Evolutionary conservation across 1,140 invertebrate species (phyloP), one percentile per base, ranked within the genome.

Genomic region (Onthophagus taurus): DNA sequence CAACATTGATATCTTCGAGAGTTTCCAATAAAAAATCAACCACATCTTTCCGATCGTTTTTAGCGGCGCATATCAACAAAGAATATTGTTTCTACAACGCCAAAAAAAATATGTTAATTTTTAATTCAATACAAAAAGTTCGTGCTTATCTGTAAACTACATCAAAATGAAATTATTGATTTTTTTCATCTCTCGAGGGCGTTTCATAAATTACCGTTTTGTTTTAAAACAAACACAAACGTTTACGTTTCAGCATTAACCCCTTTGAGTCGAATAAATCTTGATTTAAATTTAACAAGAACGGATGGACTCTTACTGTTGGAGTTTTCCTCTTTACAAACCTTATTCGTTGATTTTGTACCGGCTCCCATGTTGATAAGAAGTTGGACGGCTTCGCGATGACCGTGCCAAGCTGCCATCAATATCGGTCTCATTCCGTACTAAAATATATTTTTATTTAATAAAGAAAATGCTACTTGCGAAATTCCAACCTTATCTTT

Each of bases 401-500:
- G 83, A 4, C 85, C 85, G 59, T 85, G 83, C 78, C 81, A 85
- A 1, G 83, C 81, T 7, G 83, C 81, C 83, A 87, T 87, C 44
- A 86, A 69, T 11, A 88, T 64, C 1, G 85, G 81, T 31, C 81
- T 69, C 84, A 88, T 88, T 30, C 83, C 85, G 59, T 83, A 86
- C 84, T 89, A 67, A 35, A 70, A 67, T 23, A 35, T 13, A 41
- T 44, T 11, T 11, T 4, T 30, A 31, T 14, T 11, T 16, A 14
- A 13, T 13, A n/a, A n/a, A n/a, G 7, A n/a, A 7, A 26, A 26
- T 7, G 24, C n/a, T 7, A 7, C n/a, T 26, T n/a, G 7, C 24
- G 24, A 7, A 26, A 26, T 13, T 11, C 19, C 9, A 30, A 83
- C 81, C 74, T 84, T 84, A 59, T 85, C 83, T 47, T 70, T 71